Conservation (phyloP, 2,888 invertebrate species). For the Lepidonotus clava region DNA sequence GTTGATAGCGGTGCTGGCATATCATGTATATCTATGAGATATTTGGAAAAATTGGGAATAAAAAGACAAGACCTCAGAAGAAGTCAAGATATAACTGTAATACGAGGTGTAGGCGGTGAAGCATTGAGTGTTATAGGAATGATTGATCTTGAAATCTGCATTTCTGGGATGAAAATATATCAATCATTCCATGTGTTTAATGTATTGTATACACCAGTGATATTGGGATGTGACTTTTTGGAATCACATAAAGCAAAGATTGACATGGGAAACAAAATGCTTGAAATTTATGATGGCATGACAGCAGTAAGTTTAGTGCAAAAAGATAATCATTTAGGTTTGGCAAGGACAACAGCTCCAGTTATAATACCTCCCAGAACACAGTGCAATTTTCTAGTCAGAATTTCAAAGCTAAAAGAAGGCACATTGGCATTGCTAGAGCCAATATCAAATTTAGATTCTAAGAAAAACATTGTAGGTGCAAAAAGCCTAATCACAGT, state of each 20-base stretch:
- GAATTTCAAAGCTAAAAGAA: neutral
- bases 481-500: neutral
- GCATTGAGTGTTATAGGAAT: neutral
- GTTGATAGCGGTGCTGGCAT: neutral
- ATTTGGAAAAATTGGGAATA: neutral
- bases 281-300: no score
- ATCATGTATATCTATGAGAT: neutral
- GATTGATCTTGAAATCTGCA: neutral
- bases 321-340: no score
- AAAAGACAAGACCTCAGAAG: neutral
- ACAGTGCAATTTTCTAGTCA: neutral
- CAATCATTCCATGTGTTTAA: neutral
- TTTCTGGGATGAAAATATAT: neutral
- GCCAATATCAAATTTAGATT: neutral
- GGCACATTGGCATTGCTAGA: neutral
- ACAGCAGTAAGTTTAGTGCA: no score
- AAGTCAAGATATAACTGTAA: neutral
- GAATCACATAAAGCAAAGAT: neutral
- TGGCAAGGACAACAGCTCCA: no score
- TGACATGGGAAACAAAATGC: no score
- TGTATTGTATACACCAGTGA: neutral
- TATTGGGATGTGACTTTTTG: neutral
- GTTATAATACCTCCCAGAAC: no score
- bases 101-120: neutral
- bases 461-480: neutral